Evolutionary conservation across 2,888 invertebrate genomes (phyloP), one percentile per base, ranked within the genome.

Genomic region (Eupithecia exiguata): DNA sequence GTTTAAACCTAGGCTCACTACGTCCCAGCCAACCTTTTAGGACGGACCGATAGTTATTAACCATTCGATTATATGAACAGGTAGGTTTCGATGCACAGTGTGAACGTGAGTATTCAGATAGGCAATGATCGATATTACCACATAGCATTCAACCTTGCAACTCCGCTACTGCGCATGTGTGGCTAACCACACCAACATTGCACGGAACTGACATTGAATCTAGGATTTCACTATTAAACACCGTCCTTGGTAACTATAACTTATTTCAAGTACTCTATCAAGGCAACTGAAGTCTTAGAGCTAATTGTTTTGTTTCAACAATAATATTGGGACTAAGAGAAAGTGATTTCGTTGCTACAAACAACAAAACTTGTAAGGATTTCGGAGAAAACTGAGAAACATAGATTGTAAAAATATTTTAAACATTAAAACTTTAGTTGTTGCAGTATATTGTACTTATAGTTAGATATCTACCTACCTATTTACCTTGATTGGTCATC

Each of bases 161-260:
- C 66, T 21, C 38, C 67, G 69, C 58, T 68, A 61, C 71, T 73
- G 73, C 74, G 78, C 76, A 76, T 79, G 74, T 76, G 76, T 74
- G 76, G 73, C 76, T 73, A 72, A 75, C 72, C 75, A 71, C 73
- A 73, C 71, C 75, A 77, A 74, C 70, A 71, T 65, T 75, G 74
- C 68, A 70, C 46, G 71, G 74, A 70, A 65, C 53, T 78, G 78
- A 78, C 79, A 77, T 77, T 79, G 78, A 76, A 75, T 73, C 76
- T 73, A 74, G 77, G 77, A 75, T 74, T 74, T 69, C 61, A 72
- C 68, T 75, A 78, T 73, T 74, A 70, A 68, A 69, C 69, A 38
- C 66, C 62, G 69, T 75, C 75, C 77, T 78, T 77, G 76, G 49
- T 70, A 71, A 67, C 68, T 68, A 66, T n/a, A 40, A 66, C 16